phyloP scores from a whole-genome alignment of 2,113 vertebrate species.

The Pelodiscus sinensis region DNA sequence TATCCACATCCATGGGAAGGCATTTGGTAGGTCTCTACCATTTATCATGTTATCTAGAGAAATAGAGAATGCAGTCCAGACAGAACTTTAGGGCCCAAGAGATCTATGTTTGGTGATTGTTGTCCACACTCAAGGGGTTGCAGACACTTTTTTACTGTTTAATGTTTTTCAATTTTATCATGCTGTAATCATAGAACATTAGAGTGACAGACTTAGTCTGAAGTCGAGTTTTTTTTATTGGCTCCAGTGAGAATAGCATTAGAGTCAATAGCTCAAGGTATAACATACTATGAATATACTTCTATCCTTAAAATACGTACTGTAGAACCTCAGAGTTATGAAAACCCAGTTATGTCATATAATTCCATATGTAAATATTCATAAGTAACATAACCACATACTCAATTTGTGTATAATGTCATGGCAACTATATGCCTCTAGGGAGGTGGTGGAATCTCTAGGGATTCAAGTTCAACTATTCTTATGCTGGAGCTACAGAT shows the following conservation, averaged over 20 bases:
- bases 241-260: background rate
- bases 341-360: background rate
- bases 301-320: background rate
- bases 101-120: background rate
- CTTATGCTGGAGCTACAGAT: too few relatives aligned
- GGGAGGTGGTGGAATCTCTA: too few relatives aligned
- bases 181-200: background rate
- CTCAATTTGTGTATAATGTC: background rate
- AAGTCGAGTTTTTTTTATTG: background rate
- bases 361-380: background rate
- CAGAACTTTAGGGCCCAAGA: background rate
- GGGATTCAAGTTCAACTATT: too few relatives aligned
- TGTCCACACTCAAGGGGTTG: background rate
- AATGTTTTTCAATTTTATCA: background rate
- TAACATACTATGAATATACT: background rate
- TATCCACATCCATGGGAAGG: too few relatives aligned
- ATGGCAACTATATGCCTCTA: background rate
- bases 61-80: background rate
- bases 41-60: background rate
- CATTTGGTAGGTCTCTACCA: background rate
- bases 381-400: background rate
- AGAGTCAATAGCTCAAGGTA: background rate
- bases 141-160: background rate
- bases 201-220: background rate
- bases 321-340: too few relatives aligned